phyloP scores from a whole-genome alignment of 2,113 vertebrate species.

The Anarrhichthys ocellatus region DNA sequence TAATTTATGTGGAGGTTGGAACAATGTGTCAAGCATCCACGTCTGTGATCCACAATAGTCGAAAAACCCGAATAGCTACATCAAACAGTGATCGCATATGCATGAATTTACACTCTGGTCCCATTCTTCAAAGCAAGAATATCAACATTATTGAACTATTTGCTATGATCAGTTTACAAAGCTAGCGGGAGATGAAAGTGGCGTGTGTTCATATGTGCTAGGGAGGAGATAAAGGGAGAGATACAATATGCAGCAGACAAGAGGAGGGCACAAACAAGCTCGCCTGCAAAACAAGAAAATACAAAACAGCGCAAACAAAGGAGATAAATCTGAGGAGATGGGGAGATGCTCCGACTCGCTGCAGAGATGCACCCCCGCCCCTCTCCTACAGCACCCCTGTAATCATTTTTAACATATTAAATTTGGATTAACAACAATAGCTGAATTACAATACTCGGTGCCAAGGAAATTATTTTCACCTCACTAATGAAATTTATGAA shows the following conservation, averaged over 20 bases:
- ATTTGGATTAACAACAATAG: slow-evolving; percentile 78
- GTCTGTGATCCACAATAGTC: slow-evolving; percentile 39
- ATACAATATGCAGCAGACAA: background rate
- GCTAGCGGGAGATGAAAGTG: slow-evolving; percentile 59
- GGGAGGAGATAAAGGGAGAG: slow-evolving; percentile 19
- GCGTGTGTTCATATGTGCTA: slow-evolving; percentile 41
- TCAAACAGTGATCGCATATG: slow-evolving; percentile 64
- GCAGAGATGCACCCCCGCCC: slow-evolving; percentile 18
- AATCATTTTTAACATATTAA: slow-evolving; percentile 76
- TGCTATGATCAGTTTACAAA: slow-evolving; percentile 73
- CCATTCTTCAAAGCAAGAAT: slow-evolving; percentile 69
- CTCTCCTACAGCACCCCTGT: slow-evolving; percentile 30
- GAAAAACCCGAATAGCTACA: slow-evolving; percentile 38
- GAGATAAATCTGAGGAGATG: slow-evolving; percentile 1
- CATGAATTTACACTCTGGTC: slow-evolving; percentile 59
- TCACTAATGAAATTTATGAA: slow-evolving; percentile 80
- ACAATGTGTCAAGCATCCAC: slow-evolving; percentile 35
- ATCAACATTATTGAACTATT: slow-evolving; percentile 66
- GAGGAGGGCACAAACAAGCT: slow-evolving; percentile 42
- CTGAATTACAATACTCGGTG: slow-evolving; percentile 69
- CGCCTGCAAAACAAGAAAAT: slow-evolving; percentile 33
- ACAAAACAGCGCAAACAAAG: slow-evolving; percentile 9
- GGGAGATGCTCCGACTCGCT: slow-evolving; percentile 29
- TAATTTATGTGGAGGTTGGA: slow-evolving; percentile 30
- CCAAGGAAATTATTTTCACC: slow-evolving; percentile 75